phyloP scores from a whole-genome alignment of 1,140 invertebrate genomes.

The Neuroterus valhalla region DNA sequence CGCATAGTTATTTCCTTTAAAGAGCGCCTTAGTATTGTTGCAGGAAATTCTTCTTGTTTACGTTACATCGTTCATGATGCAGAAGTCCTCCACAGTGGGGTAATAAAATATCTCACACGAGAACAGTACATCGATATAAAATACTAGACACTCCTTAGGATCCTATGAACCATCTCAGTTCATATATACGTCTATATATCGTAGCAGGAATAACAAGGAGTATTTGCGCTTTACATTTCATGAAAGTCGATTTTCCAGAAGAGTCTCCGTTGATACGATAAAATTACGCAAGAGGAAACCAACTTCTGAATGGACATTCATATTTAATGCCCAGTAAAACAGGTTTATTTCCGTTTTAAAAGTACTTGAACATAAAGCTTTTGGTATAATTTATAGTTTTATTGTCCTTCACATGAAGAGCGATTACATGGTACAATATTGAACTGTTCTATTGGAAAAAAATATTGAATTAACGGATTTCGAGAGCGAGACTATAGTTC shows the following conservation, averaged over 20 bases:
- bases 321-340: constrained; percentile 7
- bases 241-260: constrained; percentile 19
- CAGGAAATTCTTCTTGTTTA: constrained; percentile 39
- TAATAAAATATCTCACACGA: constrained; percentile 23
- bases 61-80: constrained; percentile 14
- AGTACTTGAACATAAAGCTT: background rate
- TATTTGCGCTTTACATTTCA: constrained; percentile 24
- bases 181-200: constrained; percentile 15
- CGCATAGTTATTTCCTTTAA: constrained; percentile 27
- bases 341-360: constrained; percentile 1
- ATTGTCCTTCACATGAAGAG: too few relatives aligned
- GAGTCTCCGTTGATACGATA: background rate
- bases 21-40: constrained; percentile 47
- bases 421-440: too few relatives aligned
- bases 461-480: too few relatives aligned
- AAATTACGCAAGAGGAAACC: constrained; percentile 20
- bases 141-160: constrained; percentile 8
- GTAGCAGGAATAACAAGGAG: constrained; percentile 3
- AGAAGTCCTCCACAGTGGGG: background rate
- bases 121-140: constrained; percentile 7
- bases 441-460: too few relatives aligned
- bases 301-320: constrained; percentile 5
- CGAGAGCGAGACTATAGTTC: too few relatives aligned
- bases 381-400: too few relatives aligned
- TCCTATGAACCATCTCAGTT: constrained; percentile 2